phyloP scores from a whole-genome alignment of 2,113 vertebrate species.

The Raja brachyura region DNA sequence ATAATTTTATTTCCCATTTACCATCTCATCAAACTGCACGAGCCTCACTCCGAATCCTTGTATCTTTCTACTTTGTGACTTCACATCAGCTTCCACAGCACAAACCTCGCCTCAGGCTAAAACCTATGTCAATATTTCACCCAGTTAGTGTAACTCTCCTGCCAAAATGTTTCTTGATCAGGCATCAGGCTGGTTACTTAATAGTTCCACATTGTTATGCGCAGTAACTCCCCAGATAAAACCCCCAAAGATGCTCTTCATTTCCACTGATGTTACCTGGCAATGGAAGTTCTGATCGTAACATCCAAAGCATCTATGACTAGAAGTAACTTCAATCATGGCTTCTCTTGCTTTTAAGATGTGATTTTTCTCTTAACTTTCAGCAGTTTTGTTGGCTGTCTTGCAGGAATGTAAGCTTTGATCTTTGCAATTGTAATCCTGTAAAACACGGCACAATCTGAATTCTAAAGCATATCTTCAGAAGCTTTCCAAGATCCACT shows the following conservation, averaged over 20 bases:
- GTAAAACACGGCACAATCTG: neutral
- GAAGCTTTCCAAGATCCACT: neutral
- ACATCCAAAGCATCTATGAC: constrained; percentile 2
- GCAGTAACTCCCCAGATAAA: neutral
- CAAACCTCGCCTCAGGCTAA: too few relatives aligned
- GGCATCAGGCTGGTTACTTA: constrained; percentile 17
- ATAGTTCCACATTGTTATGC: neutral
- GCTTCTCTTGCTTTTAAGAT: neutral
- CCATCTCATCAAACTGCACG: neutral
- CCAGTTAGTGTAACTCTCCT: neutral
- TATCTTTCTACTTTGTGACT: neutral
- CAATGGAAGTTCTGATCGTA: neutral
- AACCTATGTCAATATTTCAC: neutral
- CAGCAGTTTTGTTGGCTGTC: constrained; percentile 16
- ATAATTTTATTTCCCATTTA: neutral
- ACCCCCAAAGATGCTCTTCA: neutral
- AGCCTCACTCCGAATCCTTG: neutral
- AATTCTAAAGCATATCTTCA: neutral
- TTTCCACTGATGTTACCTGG: neutral
- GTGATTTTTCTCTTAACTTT: neutral
- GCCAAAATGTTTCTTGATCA: neutral
- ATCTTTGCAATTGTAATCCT: constrained; percentile 17
- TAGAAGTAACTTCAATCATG: neutral
- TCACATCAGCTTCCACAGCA: neutral
- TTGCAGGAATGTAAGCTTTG: constrained; percentile 16